A percentile compares a stretch with the other conserved stretches of the same genome.
Conservation (phyloP, 2,113 vertebrate genomes). For the Poeciliopsis occidentalis region DNA sequence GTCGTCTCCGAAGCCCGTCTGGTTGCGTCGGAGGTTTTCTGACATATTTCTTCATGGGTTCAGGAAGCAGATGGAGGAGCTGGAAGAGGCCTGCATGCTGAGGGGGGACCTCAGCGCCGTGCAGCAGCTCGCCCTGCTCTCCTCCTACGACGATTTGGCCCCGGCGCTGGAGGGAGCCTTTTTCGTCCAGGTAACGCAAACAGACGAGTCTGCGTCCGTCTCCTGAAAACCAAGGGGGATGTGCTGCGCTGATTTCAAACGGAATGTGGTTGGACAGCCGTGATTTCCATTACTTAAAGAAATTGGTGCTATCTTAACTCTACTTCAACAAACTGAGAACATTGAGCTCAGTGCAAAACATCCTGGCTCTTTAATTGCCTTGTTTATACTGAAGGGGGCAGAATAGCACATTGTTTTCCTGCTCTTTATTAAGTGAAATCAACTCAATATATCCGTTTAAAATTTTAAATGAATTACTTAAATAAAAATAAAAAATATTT, state of each 20-base stretch:
- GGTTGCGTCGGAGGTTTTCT: too few relatives aligned
- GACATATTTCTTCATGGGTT: not conserved
- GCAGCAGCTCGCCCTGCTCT: conserved; percentile 87
- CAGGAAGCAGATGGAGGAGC: conserved; percentile 86
- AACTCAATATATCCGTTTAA: not conserved
- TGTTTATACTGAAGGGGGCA: not conserved
- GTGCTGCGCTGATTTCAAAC: not conserved
- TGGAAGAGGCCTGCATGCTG: conserved; percentile 83
- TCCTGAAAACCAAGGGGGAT: not conserved
- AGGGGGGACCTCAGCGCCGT: conserved; percentile 81
- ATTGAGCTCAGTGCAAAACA: not conserved
- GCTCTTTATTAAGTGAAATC: not conserved
- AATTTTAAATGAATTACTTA: not conserved
- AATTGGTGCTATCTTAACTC: not conserved
- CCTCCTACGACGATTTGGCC: conserved; percentile 79
- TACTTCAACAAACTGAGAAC: not conserved
- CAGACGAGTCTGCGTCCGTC: not conserved
- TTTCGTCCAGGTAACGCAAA: conserved; percentile 88
- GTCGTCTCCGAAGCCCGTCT: too few relatives aligned
- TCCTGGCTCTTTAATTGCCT: not conserved
- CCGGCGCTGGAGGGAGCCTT: conserved; percentile 87
- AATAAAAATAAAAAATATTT: too few relatives aligned
- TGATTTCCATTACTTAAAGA: not conserved
- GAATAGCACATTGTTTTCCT: not conserved
- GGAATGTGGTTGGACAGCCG: not conserved